Conservation (phyloP, 2,113 vertebrate genomes). For the Gorsachius goisagi region DNA sequence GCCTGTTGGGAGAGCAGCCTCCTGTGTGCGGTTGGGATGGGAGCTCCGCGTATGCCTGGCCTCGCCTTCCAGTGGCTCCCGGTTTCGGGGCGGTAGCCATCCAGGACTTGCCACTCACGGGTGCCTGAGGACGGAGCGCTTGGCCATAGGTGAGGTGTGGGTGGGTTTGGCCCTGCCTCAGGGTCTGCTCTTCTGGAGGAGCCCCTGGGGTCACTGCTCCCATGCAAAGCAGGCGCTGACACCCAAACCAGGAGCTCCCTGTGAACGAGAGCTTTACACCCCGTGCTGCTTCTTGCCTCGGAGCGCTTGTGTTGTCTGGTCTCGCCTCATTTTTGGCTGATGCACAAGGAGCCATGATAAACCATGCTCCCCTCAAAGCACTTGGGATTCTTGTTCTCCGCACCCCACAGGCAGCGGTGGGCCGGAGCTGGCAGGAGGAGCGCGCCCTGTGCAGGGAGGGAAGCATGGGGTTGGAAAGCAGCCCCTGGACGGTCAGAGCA, state of each 20-base stretch:
- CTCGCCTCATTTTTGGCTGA: not conserved
- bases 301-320: not conserved
- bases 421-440: not conserved
- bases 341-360: not conserved
- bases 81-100: not conserved
- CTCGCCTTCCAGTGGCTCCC: not conserved
- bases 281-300: not conserved
- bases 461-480: not conserved
- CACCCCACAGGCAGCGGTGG: not conserved
- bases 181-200: not conserved
- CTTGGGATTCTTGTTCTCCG: not conserved
- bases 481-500: not conserved
- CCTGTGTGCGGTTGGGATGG: not conserved
- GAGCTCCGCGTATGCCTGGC: fast-evolving
- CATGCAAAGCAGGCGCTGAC: not conserved
- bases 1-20: not conserved
- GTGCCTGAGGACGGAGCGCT: not conserved
- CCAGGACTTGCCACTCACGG: not conserved
- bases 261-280: not conserved
- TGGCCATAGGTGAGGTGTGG: not conserved
- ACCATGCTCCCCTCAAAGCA: not conserved
- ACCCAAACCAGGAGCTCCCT: not conserved
- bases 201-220: not conserved
- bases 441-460: not conserved
- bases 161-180: not conserved